Percentiles rank a stretch among this genome's conserved stretches.
Evolutionary conservation across 2,113 vertebrate genomes (phyloP).

Genomic region (Centrocercus urophasianus): DNA sequence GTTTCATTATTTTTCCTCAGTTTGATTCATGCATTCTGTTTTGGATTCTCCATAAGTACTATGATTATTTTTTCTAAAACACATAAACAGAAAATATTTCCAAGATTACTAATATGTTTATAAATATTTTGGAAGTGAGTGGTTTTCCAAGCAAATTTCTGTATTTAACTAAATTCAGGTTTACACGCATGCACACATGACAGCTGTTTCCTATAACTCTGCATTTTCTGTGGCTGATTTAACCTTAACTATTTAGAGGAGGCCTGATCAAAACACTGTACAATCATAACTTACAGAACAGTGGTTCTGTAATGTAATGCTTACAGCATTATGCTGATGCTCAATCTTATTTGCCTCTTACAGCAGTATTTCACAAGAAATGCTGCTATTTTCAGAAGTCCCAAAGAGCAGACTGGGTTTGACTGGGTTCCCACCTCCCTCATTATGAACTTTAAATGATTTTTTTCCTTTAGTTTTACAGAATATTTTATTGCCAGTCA

Average conservation of each 20-base stretch:
- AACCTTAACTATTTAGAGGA: not conserved
- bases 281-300: not conserved
- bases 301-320: not conserved
- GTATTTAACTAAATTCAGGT: not conserved
- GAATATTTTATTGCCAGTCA: not conserved
- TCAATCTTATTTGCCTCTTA: not conserved
- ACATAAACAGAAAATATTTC: not conserved
- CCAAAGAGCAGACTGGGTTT: not conserved
- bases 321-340: not conserved
- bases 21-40: not conserved
- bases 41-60: not conserved
- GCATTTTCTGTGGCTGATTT: not conserved
- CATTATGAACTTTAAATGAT: not conserved
- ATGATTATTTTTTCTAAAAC: not conserved
- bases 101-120: not conserved
- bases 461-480: not conserved
- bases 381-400: not conserved
- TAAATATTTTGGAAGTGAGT: not conserved
- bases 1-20: not conserved
- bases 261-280: not conserved
- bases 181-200: not conserved
- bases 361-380: not conserved
- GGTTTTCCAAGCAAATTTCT: conserved; percentile 8
- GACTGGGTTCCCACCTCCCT: not conserved
- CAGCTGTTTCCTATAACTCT: not conserved